phyloP scores from a whole-genome alignment of 2,113 vertebrate species.

The Cyanoliseus patagonus region DNA sequence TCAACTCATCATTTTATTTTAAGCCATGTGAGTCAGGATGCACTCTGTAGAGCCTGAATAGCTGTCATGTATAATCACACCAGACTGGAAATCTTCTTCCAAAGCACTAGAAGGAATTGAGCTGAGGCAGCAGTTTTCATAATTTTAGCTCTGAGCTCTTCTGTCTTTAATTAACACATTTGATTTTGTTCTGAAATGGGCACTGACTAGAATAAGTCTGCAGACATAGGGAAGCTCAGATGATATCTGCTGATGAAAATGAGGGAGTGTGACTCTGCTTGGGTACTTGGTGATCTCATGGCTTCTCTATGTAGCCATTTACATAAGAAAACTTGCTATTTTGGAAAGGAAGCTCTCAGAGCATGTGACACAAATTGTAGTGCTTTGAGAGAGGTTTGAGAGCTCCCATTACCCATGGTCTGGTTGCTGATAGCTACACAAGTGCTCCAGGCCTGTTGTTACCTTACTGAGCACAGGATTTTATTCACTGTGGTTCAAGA shows the following conservation, averaged over 20 bases:
- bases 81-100: conserved; percentile 9
- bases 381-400: conserved; percentile 4
- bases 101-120: neutral
- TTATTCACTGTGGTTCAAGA: neutral
- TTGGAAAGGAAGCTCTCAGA: neutral
- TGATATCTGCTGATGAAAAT: neutral
- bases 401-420: neutral
- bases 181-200: neutral
- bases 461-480: neutral
- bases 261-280: neutral
- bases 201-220: neutral
- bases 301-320: neutral
- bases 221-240: neutral
- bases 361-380: neutral
- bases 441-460: neutral
- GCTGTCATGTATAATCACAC: neutral
- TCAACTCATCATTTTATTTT: neutral
- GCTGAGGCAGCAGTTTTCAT: neutral
- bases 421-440: neutral
- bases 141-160: conserved; percentile 15
- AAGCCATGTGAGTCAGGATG: neutral
- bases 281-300: neutral
- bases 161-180: neutral
- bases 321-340: neutral
- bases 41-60: neutral